Evolutionary conservation across 2,888 invertebrate genomes (phyloP).

Genomic region (Lobophora halterata): DNA sequence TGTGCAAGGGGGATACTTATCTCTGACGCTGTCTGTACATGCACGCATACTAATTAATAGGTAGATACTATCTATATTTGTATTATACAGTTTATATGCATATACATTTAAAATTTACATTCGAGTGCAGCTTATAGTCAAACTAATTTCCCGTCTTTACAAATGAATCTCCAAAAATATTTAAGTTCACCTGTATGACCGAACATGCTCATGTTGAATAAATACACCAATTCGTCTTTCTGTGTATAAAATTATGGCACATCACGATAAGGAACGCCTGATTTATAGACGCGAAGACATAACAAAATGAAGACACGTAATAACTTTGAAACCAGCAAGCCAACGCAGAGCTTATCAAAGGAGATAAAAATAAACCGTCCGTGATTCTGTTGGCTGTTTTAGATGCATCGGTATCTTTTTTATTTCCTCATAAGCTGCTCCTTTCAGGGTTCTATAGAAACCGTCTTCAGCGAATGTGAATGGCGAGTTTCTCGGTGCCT

Average conservation of each 20-base stretch:
- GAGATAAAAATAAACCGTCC: constrained; percentile 58
- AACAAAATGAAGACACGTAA: constrained; percentile 45
- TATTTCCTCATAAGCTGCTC: constrained; percentile 74
- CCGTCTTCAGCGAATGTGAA: constrained; percentile 88
- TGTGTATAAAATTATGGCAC: constrained; percentile 90
- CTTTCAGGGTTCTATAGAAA: constrained; percentile 86
- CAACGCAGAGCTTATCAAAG: constrained; percentile 53
- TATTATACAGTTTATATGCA: no score
- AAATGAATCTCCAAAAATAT: not conserved
- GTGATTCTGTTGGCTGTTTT: constrained; percentile 49
- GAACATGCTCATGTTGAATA: constrained; percentile 85
- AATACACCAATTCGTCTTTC: constrained; percentile 88
- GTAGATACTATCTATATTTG: no score
- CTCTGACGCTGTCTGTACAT: no score
- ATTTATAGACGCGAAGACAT: constrained; percentile 62
- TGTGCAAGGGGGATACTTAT: no score
- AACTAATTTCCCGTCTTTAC: no score
- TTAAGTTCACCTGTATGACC: constrained; percentile 80
- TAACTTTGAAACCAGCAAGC: constrained; percentile 50
- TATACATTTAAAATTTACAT: no score
- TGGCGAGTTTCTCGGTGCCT: constrained; percentile 83
- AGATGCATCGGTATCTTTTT: constrained; percentile 56
- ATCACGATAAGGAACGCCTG: constrained; percentile 82
- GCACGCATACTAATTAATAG: no score
- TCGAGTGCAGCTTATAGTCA: no score